Percentiles rank a stretch among this genome's conserved stretches.
phyloP scores from a whole-genome alignment of 1,140 invertebrate genomes.

The Aphis gossypii region DNA sequence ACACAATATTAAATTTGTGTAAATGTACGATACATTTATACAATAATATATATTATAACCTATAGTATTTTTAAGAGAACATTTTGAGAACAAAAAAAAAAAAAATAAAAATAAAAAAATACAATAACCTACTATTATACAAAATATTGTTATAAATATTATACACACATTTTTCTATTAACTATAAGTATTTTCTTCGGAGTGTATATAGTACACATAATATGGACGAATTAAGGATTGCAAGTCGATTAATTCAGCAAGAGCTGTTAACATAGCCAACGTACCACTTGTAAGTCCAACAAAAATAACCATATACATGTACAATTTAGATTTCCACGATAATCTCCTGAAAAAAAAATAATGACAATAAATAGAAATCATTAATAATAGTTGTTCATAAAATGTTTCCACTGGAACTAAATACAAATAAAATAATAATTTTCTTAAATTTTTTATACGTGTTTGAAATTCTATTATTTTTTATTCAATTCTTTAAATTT shows the following conservation, averaged over 20 bases:
- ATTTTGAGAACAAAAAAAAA: neutral
- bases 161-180: too few relatives aligned
- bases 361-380: neutral
- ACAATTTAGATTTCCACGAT: constrained; percentile 65
- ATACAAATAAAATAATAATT: too few relatives aligned
- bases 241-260: constrained; percentile 60
- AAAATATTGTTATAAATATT: too few relatives aligned
- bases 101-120: too few relatives aligned
- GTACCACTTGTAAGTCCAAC: constrained; percentile 70
- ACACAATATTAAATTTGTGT: too few relatives aligned
- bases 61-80: neutral
- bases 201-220: too few relatives aligned
- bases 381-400: neutral
- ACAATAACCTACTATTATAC: too few relatives aligned
- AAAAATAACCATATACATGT: constrained; percentile 70
- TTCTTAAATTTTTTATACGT: neutral
- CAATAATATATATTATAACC: neutral
- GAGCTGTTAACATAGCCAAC: constrained; percentile 70
- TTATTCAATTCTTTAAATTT: too few relatives aligned
- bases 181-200: too few relatives aligned
- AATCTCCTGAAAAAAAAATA: constrained; percentile 63
- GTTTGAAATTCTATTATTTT: neutral
- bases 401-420: too few relatives aligned
- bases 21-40: too few relatives aligned
- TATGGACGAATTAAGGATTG: neutral